Evolutionary conservation across 2,888 invertebrate species (phyloP).

Genomic region (Brachylomia viminalis): DNA sequence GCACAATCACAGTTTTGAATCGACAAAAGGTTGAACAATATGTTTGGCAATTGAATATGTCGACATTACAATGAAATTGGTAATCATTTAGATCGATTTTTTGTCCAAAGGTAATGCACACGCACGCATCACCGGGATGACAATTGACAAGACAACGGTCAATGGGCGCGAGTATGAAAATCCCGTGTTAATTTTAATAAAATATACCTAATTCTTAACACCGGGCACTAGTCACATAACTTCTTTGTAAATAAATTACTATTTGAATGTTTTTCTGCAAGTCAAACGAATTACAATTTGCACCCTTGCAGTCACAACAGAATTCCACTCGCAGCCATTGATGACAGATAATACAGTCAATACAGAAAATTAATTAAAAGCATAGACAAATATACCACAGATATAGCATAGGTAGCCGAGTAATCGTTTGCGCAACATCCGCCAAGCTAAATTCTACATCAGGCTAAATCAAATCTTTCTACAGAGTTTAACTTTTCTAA

Average conservation of each 20-base stretch:
- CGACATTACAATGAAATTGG: conserved; percentile 63
- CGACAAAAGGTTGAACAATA: conserved; percentile 34
- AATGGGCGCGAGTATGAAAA: conserved; percentile 48
- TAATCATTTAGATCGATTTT: conserved; percentile 71
- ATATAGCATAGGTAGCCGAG: conserved; percentile 10
- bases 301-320: conserved; percentile 61
- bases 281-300: conserved; percentile 25
- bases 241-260: conserved; percentile 42
- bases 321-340: conserved; percentile 65
- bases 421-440: neutral
- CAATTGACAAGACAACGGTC: conserved; percentile 72
- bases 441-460: neutral
- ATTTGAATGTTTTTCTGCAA: conserved; percentile 25
- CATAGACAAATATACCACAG: conserved; percentile 17
- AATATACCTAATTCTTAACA: conserved; percentile 57
- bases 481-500: neutral
- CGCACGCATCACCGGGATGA: conserved; percentile 79
- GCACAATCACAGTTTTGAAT: conserved; percentile 37
- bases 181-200: conserved; percentile 16
- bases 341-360: conserved; percentile 66
- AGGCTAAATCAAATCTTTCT: neutral
- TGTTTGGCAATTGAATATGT: conserved; percentile 51
- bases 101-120: conserved; percentile 74
- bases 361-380: conserved; percentile 33
- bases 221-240: conserved; percentile 54